Evolutionary conservation across 2,888 invertebrate species (phyloP).

Genomic region (Cephus sareptanus): DNA sequence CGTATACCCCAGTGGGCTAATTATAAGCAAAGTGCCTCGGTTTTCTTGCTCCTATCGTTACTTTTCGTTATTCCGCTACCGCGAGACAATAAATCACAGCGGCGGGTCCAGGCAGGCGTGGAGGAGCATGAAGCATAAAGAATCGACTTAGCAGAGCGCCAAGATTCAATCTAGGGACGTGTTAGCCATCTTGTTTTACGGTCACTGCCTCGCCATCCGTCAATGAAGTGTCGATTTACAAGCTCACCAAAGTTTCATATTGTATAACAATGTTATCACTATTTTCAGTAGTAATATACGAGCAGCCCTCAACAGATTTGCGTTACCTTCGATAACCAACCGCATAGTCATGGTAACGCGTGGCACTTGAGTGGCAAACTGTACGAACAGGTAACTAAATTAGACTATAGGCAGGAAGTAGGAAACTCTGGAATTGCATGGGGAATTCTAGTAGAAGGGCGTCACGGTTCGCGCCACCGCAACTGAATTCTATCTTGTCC

Average conservation of each 20-base stretch:
- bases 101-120: not conserved
- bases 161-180: slow-evolving; percentile 28
- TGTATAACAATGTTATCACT: not conserved
- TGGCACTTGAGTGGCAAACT: not conserved
- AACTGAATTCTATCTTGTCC: slow-evolving; percentile 13
- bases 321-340: not conserved
- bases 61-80: not conserved
- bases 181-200: slow-evolving; percentile 32
- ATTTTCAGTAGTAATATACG: not conserved
- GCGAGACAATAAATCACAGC: not conserved
- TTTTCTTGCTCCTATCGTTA: not conserved
- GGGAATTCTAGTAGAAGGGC: slow-evolving; percentile 42
- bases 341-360: not conserved
- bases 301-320: not conserved
- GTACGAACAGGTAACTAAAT: slow-evolving; percentile 37
- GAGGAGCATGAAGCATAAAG: not conserved
- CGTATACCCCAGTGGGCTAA: not conserved
- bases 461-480: slow-evolving; percentile 43
- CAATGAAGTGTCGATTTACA: not conserved
- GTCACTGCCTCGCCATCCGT: slow-evolving; percentile 21
- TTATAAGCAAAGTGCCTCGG: not conserved
- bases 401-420: slow-evolving; percentile 44
- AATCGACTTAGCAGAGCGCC: not conserved
- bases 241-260: not conserved
- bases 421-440: slow-evolving; percentile 39